These are phyloP conservation scores for Drosophila gaucha DNA, from an alignment of 2,888 invertebrate genomes.

Conservation along the genomic window DNA sequence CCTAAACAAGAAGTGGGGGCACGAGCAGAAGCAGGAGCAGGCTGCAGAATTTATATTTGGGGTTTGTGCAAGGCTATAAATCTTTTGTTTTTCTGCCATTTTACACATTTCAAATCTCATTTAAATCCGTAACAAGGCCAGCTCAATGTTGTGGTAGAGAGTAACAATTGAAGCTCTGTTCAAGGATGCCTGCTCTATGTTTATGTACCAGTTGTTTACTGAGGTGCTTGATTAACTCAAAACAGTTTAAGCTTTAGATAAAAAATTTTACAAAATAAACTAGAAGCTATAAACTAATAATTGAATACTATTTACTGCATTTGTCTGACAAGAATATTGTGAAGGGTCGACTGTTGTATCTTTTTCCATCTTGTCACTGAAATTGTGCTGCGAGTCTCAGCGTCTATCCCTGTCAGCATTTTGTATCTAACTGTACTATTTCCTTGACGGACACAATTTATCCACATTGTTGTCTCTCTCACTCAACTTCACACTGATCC, in stretches of 20 bases:
- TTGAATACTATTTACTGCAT: no score
- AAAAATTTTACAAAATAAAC: neutral
- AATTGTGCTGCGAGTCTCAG: no score
- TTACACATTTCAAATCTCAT: slow-evolving; percentile 62
- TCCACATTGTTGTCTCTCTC: no score
- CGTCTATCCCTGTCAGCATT: no score
- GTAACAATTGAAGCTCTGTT: slow-evolving; percentile 37
- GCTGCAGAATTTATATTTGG: slow-evolving; percentile 47
- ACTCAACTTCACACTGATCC: no score
- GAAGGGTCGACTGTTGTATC: no score
- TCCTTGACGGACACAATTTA: no score
- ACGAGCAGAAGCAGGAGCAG: slow-evolving; percentile 1
- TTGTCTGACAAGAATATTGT: no score
- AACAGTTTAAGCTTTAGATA: neutral
- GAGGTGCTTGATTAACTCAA: slow-evolving; percentile 12
- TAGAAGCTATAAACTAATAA: no score
- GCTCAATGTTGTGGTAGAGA: slow-evolving; percentile 58
- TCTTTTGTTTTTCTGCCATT: slow-evolving; percentile 57
- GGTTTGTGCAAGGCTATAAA: slow-evolving; percentile 56
- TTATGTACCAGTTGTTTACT: neutral
- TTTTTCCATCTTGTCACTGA: no score
- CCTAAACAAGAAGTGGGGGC: slow-evolving; percentile 1
- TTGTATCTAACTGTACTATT: no score
- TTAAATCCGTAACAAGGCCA: slow-evolving; percentile 64
- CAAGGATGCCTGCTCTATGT: neutral